Evolutionary conservation across 2,113 vertebrate genomes (phyloP), one percentile per base, ranked within the genome.

Genomic region (Pao palembangensis): DNA sequence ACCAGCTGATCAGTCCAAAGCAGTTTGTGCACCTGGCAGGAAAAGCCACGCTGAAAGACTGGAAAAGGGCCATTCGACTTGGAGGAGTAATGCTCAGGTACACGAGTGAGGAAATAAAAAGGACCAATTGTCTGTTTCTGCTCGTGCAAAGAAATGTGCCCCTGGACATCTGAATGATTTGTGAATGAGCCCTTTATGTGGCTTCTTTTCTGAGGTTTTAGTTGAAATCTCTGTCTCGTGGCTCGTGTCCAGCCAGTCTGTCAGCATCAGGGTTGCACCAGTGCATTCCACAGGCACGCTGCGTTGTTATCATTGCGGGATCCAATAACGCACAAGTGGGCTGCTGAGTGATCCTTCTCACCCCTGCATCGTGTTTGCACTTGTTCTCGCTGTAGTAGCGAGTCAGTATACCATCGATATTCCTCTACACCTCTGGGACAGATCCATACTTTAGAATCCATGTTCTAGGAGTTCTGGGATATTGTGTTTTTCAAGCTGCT

Each of bases 11-110:
- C 81, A 98, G 94, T 79, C 94, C 95, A 0, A 98, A 98, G 85
- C 94, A 98, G 85, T 98, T 98, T 86, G 96, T 98, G 59, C 93
- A 98, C 81, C 84, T 97, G 87, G 94, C 95, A 74, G 95, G 95
- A 41, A 98, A 98, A 80, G 94, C 94, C 47, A 96, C 95, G 23
- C 87, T 98, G 59, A 97, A 98, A 87, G 96, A 98, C 73, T 98
- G 96, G 96, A 98, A 98, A 82, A 90, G 95, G 84, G 95, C 96
- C 78, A 97, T 98, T 85, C 93, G 96, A 64, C 87, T 98, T 2
- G 95, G 94, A 72, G 95, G 95, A 57, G 93, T 98, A 65, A 98
- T 98, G 96, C 92, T 98, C 76, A 95, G 94, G 95, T 98, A 91
- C 81, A 48, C 11, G 4, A 34, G 13, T 34, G 3, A 4, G 4